Conservation (phyloP, 23 tunicate species). For the Botrylloides violaceus region DNA sequence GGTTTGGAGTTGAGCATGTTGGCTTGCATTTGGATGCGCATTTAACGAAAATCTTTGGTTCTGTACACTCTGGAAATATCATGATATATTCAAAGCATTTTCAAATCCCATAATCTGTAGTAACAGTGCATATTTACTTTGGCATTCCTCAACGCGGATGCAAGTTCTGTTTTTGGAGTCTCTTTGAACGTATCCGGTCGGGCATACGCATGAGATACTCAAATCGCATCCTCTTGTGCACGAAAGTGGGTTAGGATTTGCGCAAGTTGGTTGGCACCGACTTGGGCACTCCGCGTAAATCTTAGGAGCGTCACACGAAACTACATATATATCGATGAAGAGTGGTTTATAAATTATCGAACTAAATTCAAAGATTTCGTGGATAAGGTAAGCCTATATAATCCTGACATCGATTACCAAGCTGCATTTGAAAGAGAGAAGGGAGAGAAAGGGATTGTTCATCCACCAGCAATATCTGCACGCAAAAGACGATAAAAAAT, state of each 20-base stretch:
- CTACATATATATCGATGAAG: no score
- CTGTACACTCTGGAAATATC: neutral
- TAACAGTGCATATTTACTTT: neutral
- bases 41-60: slow-evolving; percentile 5
- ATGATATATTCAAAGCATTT: no score
- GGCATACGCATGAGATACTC: slow-evolving; percentile 13
- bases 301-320: slow-evolving; percentile 4
- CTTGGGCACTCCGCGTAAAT: slow-evolving; percentile 7
- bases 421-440: no score
- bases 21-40: slow-evolving; percentile 20
- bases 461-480: no score
- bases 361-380: no score
- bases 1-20: slow-evolving; percentile 13
- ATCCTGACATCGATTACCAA: no score
- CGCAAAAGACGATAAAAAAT: no score
- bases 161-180: slow-evolving; percentile 5
- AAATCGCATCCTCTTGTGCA: slow-evolving; percentile 15
- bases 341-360: no score
- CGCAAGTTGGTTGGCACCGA: slow-evolving; percentile 12
- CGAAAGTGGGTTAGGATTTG: neutral
- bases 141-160: slow-evolving; percentile 3
- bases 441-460: no score
- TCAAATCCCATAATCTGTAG: no score
- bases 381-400: no score
- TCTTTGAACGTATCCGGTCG: neutral